These are phyloP conservation scores for Valencia hispanica DNA, from an alignment of 2,797 vertebrate species.

Conservation along the genomic window DNA sequence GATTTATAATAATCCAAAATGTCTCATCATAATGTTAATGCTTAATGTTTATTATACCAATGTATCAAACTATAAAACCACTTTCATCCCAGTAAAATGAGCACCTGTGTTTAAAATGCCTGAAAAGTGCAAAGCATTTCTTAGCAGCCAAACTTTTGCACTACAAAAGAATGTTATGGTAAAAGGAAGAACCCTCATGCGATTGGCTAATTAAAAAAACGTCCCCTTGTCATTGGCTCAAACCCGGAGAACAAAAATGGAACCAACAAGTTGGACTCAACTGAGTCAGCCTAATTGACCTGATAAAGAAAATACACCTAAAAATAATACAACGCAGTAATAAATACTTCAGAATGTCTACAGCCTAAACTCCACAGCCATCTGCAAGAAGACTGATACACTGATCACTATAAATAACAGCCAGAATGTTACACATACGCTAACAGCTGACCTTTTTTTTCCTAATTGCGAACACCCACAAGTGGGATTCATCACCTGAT, in stretches of 20 bases:
- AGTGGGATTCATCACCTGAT: conserved; percentile 39
- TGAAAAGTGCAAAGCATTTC: too few relatives aligned
- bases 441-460: conserved; percentile 51
- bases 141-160: too few relatives aligned
- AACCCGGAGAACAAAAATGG: too few relatives aligned
- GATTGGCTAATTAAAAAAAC: neutral
- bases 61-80: too few relatives aligned
- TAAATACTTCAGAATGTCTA: neutral
- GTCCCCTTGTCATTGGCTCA: too few relatives aligned
- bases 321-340: neutral
- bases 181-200: neutral
- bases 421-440: conserved; percentile 17
- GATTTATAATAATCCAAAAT: neutral
- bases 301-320: too few relatives aligned
- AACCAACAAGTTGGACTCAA: too few relatives aligned
- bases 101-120: too few relatives aligned
- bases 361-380: neutral
- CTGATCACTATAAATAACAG: conserved; percentile 42
- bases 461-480: conserved; percentile 42
- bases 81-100: too few relatives aligned
- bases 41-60: neutral
- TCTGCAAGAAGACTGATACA: conserved; percentile 6
- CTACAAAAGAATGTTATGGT: too few relatives aligned
- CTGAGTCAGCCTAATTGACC: too few relatives aligned
- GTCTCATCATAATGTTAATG: neutral